Base-by-base conservation (phyloP, 1,140 invertebrate genomes). In the Bombyx mandarina region DNA sequence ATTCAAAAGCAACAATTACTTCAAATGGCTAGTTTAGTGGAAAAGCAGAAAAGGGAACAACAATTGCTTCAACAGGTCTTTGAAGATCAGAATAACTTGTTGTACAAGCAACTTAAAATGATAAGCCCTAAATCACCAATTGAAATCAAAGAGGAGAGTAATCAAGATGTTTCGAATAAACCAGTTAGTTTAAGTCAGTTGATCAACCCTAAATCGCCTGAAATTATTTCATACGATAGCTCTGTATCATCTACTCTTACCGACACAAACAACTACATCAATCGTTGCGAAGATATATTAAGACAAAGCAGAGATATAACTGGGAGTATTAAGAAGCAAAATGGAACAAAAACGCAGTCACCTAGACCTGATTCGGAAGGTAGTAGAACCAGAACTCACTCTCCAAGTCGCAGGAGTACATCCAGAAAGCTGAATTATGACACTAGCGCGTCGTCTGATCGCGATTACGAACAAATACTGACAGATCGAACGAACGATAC, bases 1-100 rank as follows among this genome's bases (percentile, higher is more conserved):
- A 89, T 92, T 62, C 89, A 92, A 67, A 89, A 90, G 50, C 86
- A 90, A 57, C 91, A 92, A 61, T 83, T 90, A n/a, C 81, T 82
- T 43, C 88, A 91, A 73, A 90, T 92, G 89, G 73, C 77, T 0
- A 88, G 85, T 45, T 64, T 92, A 50, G 77, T 91, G 5, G 86
- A 88, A 53, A 89, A 90, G 45, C 91, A 92, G 65, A 88, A 89
- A 56, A 86, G 80, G 8, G 91, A 92, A 64, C 90, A 91, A 63
- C 67, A 86, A 12, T 69, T 88, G 3, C 75, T 92, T 48, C 89
- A 91, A 63, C 86, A 91, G 62, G 85, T 90, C 43, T 92, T 92
- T 69, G 89, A 91, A 57, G 89, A 89, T 48, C 91, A 92, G 63
- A 91, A 91, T 61, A 84, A 87, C 58, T 73, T 89, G 56, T 65